Evolutionary conservation across 2,888 invertebrate genomes (phyloP).

Genomic region (Andrena bucephala): DNA sequence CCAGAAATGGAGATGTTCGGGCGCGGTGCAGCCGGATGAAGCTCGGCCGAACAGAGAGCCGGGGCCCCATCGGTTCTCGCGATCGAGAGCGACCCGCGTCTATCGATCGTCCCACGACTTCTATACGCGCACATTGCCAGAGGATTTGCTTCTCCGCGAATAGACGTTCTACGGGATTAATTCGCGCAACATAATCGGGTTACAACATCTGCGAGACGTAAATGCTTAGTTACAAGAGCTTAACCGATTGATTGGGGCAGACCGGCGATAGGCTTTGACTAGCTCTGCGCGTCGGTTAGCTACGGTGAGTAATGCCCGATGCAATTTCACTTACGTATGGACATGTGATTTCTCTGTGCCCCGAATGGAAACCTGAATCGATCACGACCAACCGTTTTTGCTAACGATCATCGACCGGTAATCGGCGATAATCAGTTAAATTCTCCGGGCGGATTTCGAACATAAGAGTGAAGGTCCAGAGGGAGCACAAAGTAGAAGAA

Average conservation of each 20-base stretch:
- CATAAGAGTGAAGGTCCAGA: no score
- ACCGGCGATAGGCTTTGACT: constrained; percentile 42
- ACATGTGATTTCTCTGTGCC: constrained; percentile 17
- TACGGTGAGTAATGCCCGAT: constrained; percentile 9
- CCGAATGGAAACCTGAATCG: neutral
- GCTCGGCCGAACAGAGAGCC: constrained; percentile 7
- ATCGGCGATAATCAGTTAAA: no score
- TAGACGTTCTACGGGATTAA: constrained; percentile 57
- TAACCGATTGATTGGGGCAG: constrained; percentile 47
- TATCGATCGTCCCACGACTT: constrained; percentile 44
- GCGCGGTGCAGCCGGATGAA: neutral
- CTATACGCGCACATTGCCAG: constrained; percentile 7
- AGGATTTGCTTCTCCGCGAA: constrained; percentile 51
- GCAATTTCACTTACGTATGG: constrained; percentile 10
- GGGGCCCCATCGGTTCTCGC: neutral
- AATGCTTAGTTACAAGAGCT: constrained; percentile 63
- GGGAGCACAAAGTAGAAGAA: neutral
- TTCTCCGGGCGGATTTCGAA: no score
- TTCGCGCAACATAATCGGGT: constrained; percentile 55
- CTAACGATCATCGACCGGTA: neutral
- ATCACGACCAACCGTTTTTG: neutral
- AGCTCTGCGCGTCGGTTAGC: constrained; percentile 11
- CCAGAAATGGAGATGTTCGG: constrained; percentile 1
- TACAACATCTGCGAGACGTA: constrained; percentile 54
- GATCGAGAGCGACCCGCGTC: constrained; percentile 7